A percentile compares a stretch with the other conserved stretches of the same genome.
Conservation (phyloP, 2,797 vertebrate species). For the Taenioides sp. region DNA sequence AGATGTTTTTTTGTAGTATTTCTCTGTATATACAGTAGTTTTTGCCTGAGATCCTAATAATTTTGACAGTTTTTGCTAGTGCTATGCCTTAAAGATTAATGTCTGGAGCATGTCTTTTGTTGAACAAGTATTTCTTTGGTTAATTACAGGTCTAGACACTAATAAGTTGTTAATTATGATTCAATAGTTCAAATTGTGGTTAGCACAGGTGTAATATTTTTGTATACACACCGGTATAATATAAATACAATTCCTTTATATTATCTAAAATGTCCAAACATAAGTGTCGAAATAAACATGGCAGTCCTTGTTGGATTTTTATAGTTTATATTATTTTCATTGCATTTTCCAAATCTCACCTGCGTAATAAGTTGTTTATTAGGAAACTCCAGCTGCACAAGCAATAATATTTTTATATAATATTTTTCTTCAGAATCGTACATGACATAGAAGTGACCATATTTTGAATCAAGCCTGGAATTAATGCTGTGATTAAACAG, state of each 20-base stretch:
- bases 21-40: too few species aligned
- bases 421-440: conserved; percentile 27
- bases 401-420: conserved; percentile 5
- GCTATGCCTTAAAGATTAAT: too few species aligned
- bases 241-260: not conserved
- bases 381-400: conserved; percentile 19
- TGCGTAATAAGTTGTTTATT: conserved; percentile 22
- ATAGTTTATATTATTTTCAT: not conserved
- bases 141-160: not conserved
- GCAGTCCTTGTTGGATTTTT: not conserved
- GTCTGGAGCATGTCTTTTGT: too few species aligned
- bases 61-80: too few species aligned
- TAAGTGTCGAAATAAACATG: not conserved
- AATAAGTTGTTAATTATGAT: not conserved
- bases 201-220: too few species aligned
- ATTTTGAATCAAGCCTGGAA: not conserved
- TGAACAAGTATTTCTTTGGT: too few species aligned
- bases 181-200: too few species aligned
- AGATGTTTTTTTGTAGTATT: too few species aligned
- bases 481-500: conserved; percentile 12
- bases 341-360: not conserved
- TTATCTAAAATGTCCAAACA: not conserved
- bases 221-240: too few species aligned
- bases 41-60: too few species aligned
- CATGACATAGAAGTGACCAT: conserved; percentile 15